Base-by-base conservation (phyloP, 2,797 vertebrate species). In the Rousettus madagascariensis region DNA sequence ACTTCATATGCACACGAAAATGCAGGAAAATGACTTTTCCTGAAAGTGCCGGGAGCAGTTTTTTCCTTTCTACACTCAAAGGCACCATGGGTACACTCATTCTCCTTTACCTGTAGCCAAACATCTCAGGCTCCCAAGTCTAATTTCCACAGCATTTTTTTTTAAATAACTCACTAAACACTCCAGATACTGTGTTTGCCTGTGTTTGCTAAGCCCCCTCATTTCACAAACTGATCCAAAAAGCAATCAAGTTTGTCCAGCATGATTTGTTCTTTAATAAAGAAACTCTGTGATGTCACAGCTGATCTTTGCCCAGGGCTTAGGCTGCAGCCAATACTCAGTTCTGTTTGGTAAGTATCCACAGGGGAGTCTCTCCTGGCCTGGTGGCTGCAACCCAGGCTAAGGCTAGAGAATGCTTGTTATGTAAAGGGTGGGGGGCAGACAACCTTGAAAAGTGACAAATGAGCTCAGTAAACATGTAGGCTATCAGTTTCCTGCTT, bases 261-360 rank as follows among this genome's bases (percentile, higher is more conserved):
- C 71, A 49, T 97, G 97, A 97, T 97, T 97, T 97, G 96, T 97
- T 96, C 85, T 97, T 97, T 97, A 97, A 97, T 97, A 97, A 97
- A 97, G 94, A 92, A 96, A 95, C 92, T 87, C 90, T 1, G 22
- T 6, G 22, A 95, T 95, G 95, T 93, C 93, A 95, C 75, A 95
- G 87, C 96, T 96, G 87, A 95, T 97, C 96, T 97, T 95, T 97
- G 96, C 97, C 95, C 90, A 86, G 59, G 94, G 95, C 95, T 96
- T 90, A 95, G 86, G 41, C 78, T 95, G 90, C 53, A 90, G 82
- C 85, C 85, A 43, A 8, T 36, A 49, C 55, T 57, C 8, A 80
- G 55, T 91, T 97, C 69, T 96, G 69, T 96, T 94, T 72, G 51
- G 74, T 93, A 88, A 95, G 88, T 89, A 79, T 90, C 63, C 92